phyloP scores from a whole-genome alignment of 2,113 vertebrate genomes.

The Carassius auratus region DNA sequence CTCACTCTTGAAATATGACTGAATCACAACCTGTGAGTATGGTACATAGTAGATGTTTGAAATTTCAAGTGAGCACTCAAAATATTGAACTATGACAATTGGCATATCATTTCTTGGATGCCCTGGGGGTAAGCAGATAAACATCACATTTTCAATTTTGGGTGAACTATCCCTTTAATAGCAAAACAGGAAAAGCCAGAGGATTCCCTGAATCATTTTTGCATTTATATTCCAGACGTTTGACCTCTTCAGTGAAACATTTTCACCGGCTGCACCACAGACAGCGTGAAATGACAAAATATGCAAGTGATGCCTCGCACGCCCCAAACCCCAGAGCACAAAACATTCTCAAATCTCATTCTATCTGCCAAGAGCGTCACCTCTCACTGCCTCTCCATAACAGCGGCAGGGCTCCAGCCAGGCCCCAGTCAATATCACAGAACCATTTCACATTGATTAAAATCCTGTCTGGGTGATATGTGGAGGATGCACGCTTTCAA shows the following conservation, averaged over 20 bases:
- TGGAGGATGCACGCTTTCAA: constrained; percentile 37
- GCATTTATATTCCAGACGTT: constrained; percentile 28
- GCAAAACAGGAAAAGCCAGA: not conserved
- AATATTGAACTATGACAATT: too few relatives aligned
- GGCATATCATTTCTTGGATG: too few relatives aligned
- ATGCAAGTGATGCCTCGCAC: constrained; percentile 9
- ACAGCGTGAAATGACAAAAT: constrained; percentile 33
- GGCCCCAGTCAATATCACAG: constrained; percentile 53
- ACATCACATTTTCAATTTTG: too few relatives aligned
- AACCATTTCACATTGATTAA: constrained; percentile 61
- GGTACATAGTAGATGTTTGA: too few relatives aligned
- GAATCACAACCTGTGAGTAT: too few relatives aligned
- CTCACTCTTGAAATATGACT: too few relatives aligned
- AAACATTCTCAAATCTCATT: constrained; percentile 49
- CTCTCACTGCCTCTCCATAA: constrained; percentile 45
- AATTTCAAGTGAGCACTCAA: too few relatives aligned
- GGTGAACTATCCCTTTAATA: not conserved
- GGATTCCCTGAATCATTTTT: constrained; percentile 13
- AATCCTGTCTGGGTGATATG: constrained; percentile 53
- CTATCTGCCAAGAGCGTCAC: constrained; percentile 40
- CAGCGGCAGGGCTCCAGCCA: constrained; percentile 10
- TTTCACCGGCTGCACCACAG: not conserved
- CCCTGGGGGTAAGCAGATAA: too few relatives aligned
- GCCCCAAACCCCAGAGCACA: constrained; percentile 22
- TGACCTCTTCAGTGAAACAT: constrained; percentile 42